phyloP scores from a whole-genome alignment of 2,113 vertebrate genomes.

The Mormyrus iriodes region DNA sequence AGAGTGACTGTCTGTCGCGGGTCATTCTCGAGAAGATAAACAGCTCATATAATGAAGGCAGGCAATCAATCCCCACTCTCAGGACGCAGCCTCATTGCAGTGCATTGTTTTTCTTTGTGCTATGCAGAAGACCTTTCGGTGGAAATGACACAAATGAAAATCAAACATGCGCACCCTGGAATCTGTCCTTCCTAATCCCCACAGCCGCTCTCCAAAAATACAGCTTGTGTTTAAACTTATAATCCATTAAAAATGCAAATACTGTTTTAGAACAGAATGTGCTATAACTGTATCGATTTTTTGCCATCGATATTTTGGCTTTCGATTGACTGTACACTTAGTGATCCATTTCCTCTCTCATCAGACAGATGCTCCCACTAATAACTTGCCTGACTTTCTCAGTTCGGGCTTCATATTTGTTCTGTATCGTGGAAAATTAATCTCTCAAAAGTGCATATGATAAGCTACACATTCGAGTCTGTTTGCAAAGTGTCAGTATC shows the following conservation, averaged over 20 bases:
- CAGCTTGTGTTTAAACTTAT: background rate
- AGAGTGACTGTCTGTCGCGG: background rate
- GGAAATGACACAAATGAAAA: background rate
- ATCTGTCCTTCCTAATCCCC: background rate
- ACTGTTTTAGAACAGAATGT: background rate
- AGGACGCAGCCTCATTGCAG: conserved; percentile 12
- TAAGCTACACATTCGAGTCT: background rate
- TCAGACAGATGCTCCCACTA: background rate
- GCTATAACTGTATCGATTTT: background rate
- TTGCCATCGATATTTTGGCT: background rate
- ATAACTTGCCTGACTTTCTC: background rate
- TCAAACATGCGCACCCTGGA: background rate
- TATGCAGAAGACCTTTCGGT: background rate
- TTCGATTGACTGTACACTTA: background rate
- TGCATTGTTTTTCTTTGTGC: background rate
- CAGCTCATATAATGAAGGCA: conserved; percentile 7
- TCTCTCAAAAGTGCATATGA: background rate
- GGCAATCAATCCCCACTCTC: conserved; percentile 2
- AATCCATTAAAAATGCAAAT: background rate
- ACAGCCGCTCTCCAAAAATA: background rate
- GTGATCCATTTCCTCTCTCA: background rate
- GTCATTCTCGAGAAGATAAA: background rate
- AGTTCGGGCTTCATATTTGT: background rate
- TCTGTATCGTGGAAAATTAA: background rate
- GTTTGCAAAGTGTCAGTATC: background rate